Evolutionary conservation across 2,888 invertebrate genomes (phyloP).

Genomic region (Odontomyia ornata): DNA sequence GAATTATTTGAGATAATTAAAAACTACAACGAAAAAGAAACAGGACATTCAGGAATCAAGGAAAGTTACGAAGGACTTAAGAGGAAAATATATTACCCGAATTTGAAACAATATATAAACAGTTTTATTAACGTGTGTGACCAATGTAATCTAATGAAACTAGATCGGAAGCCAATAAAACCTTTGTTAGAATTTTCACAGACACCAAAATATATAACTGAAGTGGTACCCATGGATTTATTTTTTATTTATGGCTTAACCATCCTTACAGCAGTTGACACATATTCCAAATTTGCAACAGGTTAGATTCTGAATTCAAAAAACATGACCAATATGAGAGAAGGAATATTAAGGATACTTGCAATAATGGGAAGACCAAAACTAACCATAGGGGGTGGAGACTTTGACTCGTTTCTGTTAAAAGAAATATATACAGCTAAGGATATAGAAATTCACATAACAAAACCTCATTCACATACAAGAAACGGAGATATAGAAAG

Average conservation of each 20-base stretch:
- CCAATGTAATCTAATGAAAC: constrained; percentile 31
- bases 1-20: neutral
- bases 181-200: constrained; percentile 23
- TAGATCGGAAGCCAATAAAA: constrained; percentile 39
- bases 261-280: constrained; percentile 47
- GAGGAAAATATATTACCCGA: constrained; percentile 11
- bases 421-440: neutral
- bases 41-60: constrained; percentile 19
- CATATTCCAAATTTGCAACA: constrained; percentile 49
- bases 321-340: constrained; percentile 43
- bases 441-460: constrained; percentile 17
- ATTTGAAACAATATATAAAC: constrained; percentile 17
- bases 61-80: constrained; percentile 21
- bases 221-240: constrained; percentile 26
- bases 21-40: constrained; percentile 1
- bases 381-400: constrained; percentile 31
- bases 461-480: constrained; percentile 40
- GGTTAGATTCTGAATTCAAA: constrained; percentile 43
- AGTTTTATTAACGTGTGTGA: constrained; percentile 33
- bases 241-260: constrained; percentile 11
- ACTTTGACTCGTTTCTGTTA: constrained; percentile 11
- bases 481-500: constrained; percentile 36
- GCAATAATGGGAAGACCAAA: constrained; percentile 38
- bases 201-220: constrained; percentile 24
- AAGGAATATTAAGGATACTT: constrained; percentile 34